Percentiles rank a stretch among this genome's conserved stretches.
Conservation (phyloP, 1,140 invertebrate species). For the Nephotettix cincticeps region DNA sequence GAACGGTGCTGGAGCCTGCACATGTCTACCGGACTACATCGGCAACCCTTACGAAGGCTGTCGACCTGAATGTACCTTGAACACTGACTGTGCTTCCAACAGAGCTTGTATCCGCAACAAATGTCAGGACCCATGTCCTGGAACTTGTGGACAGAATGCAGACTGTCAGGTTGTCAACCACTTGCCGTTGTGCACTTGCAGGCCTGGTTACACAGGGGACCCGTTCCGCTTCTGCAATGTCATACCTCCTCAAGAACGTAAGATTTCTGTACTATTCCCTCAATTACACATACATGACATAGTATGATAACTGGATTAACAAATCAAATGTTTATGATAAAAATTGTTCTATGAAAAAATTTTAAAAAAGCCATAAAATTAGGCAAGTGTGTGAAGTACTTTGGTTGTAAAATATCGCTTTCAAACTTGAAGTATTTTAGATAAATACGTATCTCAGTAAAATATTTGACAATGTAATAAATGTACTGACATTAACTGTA, state of each 20-base stretch:
- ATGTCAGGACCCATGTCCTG: slow-evolving; percentile 68
- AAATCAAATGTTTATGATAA: no score
- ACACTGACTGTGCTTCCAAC: slow-evolving; percentile 61
- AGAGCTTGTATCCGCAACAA: slow-evolving; percentile 64
- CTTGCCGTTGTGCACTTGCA: slow-evolving; percentile 66
- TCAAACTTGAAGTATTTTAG: no score
- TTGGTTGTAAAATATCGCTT: no score
- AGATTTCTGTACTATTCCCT: no score
- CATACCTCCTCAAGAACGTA: slow-evolving; percentile 33
- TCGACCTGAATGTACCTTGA: slow-evolving; percentile 66
- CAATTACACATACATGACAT: no score
- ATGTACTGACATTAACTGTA: no score
- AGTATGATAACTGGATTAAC: no score
- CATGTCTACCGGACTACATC: slow-evolving; percentile 56
- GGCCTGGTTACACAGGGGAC: slow-evolving; percentile 62
- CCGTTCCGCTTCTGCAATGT: slow-evolving; percentile 53
- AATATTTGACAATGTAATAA: no score
- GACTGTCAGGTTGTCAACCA: slow-evolving; percentile 68
- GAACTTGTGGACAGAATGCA: slow-evolving; percentile 64
- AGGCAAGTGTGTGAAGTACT: no score
- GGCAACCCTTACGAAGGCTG: slow-evolving; percentile 56
- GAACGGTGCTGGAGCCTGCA: slow-evolving; percentile 64
- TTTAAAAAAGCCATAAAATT: no score
- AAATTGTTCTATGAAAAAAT: no score
- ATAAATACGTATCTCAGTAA: no score